phyloP scores from a whole-genome alignment of 2,797 vertebrate species.

The Cottoperca gobio region DNA sequence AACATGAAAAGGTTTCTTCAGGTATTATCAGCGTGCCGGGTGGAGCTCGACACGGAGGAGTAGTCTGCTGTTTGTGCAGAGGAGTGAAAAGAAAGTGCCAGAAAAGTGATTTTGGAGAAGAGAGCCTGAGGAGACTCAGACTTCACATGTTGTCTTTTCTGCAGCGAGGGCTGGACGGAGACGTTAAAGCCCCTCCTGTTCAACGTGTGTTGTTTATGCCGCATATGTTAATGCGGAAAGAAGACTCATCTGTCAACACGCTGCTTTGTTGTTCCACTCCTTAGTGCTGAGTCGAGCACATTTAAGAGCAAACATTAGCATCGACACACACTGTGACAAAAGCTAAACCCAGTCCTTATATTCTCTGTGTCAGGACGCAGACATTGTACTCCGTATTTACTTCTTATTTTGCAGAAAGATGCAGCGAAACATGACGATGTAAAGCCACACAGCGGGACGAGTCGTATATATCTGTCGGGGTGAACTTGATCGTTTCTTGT shows the following conservation, averaged over 20 bases:
- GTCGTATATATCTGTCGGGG: too few species aligned
- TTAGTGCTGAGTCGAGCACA: constrained; percentile 18
- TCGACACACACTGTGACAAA: background rate
- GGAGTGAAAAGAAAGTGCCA: too few species aligned
- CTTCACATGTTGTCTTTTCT: background rate
- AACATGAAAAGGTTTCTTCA: too few species aligned
- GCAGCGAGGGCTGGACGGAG: background rate
- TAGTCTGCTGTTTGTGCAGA: too few species aligned
- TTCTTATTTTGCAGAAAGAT: background rate
- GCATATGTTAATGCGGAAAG: background rate
- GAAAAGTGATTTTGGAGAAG: too few species aligned
- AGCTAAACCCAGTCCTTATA: background rate
- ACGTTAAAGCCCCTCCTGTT: background rate
- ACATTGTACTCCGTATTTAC: background rate
- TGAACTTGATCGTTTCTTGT: background rate
- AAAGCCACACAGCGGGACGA: background rate
- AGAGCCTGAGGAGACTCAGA: background rate
- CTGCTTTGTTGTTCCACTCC: background rate
- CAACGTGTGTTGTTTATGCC: background rate
- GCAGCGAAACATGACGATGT: background rate
- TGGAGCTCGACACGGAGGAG: too few species aligned
- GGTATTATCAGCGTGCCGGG: too few species aligned
- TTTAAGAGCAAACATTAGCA: constrained; percentile 16
- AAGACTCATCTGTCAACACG: constrained; percentile 13
- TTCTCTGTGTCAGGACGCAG: too few species aligned